These are phyloP conservation scores for Lordiphosa fenestrarum DNA, from an alignment of 2,888 invertebrate genomes.

Conservation along the genomic window DNA sequence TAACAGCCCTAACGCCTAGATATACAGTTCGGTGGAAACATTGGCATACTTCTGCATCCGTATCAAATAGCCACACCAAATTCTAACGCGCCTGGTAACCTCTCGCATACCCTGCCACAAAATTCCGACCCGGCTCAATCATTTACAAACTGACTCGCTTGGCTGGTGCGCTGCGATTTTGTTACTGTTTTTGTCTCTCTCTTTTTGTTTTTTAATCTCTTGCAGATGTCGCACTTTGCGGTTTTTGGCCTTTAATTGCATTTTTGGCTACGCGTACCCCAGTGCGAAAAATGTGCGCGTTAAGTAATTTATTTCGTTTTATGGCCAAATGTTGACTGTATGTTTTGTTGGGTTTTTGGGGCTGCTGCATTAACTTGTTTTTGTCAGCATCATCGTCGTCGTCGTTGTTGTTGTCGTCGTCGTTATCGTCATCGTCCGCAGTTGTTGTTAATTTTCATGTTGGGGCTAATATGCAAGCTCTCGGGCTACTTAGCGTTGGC, in stretches of 20 bases:
- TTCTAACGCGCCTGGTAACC: neutral
- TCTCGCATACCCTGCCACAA: constrained; percentile 17
- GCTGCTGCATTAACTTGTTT: constrained; percentile 31
- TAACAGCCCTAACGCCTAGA: too few species aligned
- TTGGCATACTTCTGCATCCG: too few species aligned
- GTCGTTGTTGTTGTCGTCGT: constrained; percentile 8
- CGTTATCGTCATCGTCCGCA: constrained; percentile 19
- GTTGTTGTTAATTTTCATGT: constrained; percentile 43
- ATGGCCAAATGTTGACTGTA: constrained; percentile 35
- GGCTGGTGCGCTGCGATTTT: constrained; percentile 2
- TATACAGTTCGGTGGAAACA: too few species aligned
- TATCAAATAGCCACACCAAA: too few species aligned
- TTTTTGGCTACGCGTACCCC: constrained; percentile 34
- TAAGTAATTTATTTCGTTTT: constrained; percentile 55
- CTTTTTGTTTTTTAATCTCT: constrained; percentile 40
- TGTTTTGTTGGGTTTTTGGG: constrained; percentile 9
- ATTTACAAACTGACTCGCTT: constrained; percentile 28
- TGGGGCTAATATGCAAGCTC: constrained; percentile 29
- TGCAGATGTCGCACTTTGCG: constrained; percentile 49
- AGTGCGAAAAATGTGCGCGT: constrained; percentile 47
- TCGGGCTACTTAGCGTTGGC: constrained; percentile 36
- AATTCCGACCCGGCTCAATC: constrained; percentile 32
- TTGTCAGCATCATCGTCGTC: constrained; percentile 15
- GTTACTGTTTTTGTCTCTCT: constrained; percentile 11
- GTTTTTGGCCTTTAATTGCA: constrained; percentile 52